Conservation (phyloP, 1,140 invertebrate genomes). For the Brachionus rotundiformis region DNA sequence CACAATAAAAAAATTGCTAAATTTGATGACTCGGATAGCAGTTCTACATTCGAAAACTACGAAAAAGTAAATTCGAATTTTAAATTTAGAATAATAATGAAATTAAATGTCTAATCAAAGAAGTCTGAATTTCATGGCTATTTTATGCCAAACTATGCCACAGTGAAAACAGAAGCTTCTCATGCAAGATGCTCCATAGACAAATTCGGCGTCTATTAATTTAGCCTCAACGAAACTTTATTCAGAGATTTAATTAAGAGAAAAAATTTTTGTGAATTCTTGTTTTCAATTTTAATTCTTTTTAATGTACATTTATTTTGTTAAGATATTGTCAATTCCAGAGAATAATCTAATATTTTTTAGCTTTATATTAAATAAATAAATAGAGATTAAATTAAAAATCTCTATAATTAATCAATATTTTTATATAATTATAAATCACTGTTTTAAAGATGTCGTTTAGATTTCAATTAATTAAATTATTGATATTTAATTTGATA, state of each 20-base stretch:
- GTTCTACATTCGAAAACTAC: constrained; percentile 17
- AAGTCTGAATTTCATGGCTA: constrained; percentile 34
- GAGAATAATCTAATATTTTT: neutral
- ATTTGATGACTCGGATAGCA: constrained; percentile 25
- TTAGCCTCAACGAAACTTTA: neutral
- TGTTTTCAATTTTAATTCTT: neutral
- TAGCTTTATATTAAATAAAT: no score
- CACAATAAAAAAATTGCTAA: constrained; percentile 23
- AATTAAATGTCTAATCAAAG: neutral
- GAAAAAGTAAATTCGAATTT: neutral
- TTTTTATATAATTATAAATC: no score
- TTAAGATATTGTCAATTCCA: neutral
- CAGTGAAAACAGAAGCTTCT: constrained; percentile 22
- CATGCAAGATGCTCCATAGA: neutral
- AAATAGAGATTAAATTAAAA: no score
- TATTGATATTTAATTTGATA: no score
- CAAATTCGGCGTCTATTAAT: constrained; percentile 6
- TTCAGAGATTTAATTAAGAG: neutral
- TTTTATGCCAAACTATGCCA: constrained; percentile 44
- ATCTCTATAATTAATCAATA: no score
- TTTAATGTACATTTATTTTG: neutral
- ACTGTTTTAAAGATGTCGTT: no score
- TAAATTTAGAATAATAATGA: neutral
- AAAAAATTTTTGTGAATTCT: neutral
- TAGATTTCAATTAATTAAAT: no score